Evolutionary conservation across 2,797 vertebrate species (phyloP), one percentile per base, ranked within the genome.

Genomic region (Nyctibius grandis): DNA sequence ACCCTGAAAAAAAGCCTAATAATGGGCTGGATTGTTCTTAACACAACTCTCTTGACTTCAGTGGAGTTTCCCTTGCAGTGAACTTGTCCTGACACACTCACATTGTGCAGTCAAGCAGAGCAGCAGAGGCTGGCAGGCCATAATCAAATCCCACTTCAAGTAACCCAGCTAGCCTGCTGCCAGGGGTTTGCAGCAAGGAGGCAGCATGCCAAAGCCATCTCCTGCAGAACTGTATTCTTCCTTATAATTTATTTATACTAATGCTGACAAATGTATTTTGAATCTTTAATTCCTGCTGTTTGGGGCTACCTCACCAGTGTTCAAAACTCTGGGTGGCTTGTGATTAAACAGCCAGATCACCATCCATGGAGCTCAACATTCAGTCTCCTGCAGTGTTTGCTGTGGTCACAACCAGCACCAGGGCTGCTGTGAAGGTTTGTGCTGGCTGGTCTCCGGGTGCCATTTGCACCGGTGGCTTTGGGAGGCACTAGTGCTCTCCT

Each of bases 41-140:
- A 64, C 16, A 73, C 67, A 91, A 85, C 19, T 82, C 40, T 79
- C 69, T 91, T 77, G 80, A 94, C 91, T 96, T 95, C 38, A 57
- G 56, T 36, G 28, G 44, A 57, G 68, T 91, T 84, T 92, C 34
- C 38, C 64, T 91, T 80, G 67, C 90, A 60, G 64, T 40, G 70
- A 85, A 74, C 70, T 95, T 91, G 53, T 72, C 70, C 70, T 61
- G 72, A 61, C 93, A 85, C 34, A 61, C 80, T 93, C 85, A 31
- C 51, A 40, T 44, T 94, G 64, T 65, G 31, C 42, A 93, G 74
- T 9, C 67, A 80, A 88, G 40, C 80, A 64, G 68, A 91, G 80
- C n/a, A 82, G 80, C 51, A 76, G 59, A 88, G 44, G 48, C 75
- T 95, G 70, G 67, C 89, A 85, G 40, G 42, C n/a, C 33, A 16